Evolutionary conservation across 2,888 invertebrate genomes (phyloP).

Genomic region (Odontocolon sp.): DNA sequence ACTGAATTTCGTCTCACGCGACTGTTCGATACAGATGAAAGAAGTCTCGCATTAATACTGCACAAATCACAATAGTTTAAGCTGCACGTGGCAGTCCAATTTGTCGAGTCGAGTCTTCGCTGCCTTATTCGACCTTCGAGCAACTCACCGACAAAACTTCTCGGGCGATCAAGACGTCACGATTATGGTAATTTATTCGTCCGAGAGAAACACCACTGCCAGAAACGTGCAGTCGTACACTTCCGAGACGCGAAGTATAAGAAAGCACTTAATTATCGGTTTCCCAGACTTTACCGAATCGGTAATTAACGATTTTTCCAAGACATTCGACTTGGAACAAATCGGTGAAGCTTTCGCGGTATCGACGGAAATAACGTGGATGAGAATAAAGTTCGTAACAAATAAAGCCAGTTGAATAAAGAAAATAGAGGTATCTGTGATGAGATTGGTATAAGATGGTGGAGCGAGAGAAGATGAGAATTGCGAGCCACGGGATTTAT

Average conservation of each 20-base stretch:
- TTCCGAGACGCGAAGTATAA: not conserved
- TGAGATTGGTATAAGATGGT: no score
- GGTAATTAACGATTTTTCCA: constrained; percentile 10
- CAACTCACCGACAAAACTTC: not conserved
- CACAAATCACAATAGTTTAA: constrained; percentile 21
- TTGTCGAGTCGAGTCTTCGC: constrained; percentile 15
- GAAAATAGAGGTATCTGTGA: no score
- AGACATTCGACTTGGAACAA: not conserved
- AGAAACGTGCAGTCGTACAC: not conserved
- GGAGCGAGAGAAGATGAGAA: not conserved
- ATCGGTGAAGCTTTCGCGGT: not conserved
- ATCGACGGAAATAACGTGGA: not conserved
- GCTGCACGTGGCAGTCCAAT: constrained; percentile 37
- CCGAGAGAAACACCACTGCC: not conserved
- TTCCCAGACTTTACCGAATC: not conserved
- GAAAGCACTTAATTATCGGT: constrained; percentile 12
- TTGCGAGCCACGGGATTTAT: constrained; percentile 17
- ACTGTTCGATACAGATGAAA: constrained; percentile 7
- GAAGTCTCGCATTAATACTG: constrained; percentile 26
- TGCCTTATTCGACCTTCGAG: not conserved
- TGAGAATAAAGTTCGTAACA: not conserved
- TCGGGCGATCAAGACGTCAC: constrained; percentile 44
- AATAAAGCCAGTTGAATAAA: no score
- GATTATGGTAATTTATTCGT: constrained; percentile 64
- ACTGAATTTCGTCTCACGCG: not conserved